Evolutionary conservation across 2,797 vertebrate genomes (phyloP).

Genomic region (Manis javanica): DNA sequence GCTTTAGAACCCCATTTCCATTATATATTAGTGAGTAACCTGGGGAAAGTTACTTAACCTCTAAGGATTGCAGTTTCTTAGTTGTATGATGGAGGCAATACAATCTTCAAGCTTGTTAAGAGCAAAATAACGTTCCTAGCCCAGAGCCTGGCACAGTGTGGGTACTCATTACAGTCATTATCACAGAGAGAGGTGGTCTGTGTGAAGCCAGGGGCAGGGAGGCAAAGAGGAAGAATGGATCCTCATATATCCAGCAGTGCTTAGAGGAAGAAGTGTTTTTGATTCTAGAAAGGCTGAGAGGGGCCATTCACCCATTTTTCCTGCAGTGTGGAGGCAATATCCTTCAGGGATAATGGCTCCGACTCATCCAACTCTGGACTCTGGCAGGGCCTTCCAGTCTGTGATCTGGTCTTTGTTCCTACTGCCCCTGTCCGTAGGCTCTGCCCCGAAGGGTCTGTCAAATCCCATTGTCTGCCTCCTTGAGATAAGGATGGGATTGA

Average conservation of each 20-base stretch:
- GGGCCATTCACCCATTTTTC: background rate
- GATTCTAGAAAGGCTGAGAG: conserved; percentile 2
- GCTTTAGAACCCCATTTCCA: background rate
- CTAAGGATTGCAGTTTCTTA: background rate
- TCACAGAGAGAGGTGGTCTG: background rate
- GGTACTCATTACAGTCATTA: background rate
- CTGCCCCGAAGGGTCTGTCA: background rate
- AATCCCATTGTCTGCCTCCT: background rate
- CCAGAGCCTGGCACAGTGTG: background rate
- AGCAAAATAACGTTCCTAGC: background rate
- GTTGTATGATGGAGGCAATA: background rate
- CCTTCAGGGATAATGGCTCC: background rate
- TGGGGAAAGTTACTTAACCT: background rate
- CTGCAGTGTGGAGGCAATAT: background rate
- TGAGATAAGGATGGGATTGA: background rate
- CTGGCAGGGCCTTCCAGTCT: background rate
- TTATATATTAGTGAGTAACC: background rate
- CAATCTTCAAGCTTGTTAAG: background rate
- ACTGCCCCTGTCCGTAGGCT: background rate
- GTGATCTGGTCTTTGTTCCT: background rate
- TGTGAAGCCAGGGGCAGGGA: background rate
- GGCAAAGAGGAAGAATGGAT: background rate
- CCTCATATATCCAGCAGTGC: background rate
- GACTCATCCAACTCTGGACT: background rate
- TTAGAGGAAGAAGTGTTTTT: background rate